Evolutionary conservation across 2,888 invertebrate genomes (phyloP).

Genomic region (Scaptomyza flava): DNA sequence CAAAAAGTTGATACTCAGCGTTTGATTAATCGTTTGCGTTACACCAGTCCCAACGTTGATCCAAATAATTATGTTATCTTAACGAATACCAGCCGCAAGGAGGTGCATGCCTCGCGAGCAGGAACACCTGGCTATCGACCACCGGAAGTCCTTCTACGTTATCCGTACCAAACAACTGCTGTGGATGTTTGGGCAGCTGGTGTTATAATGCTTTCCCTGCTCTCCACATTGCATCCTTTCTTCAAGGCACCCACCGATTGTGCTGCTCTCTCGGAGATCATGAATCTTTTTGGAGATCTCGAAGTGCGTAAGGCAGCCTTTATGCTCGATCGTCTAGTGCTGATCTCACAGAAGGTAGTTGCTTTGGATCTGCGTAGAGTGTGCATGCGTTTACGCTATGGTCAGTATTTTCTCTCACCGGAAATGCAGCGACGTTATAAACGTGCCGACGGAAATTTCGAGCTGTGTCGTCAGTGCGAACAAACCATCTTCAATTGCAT

Average conservation of each 20-base stretch:
- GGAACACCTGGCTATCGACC: slow-evolving; percentile 96
- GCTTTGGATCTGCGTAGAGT: slow-evolving; percentile 85
- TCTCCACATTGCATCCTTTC: slow-evolving; percentile 93
- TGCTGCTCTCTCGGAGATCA: slow-evolving; percentile 92
- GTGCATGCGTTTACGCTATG: slow-evolving; percentile 84
- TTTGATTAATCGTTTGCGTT: slow-evolving; percentile 52
- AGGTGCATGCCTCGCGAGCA: slow-evolving; percentile 91
- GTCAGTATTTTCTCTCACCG: slow-evolving; percentile 77
- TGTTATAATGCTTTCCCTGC: slow-evolving; percentile 91
- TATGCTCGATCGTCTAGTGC: slow-evolving; percentile 86
- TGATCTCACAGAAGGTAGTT: slow-evolving; percentile 85
- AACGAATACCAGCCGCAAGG: slow-evolving; percentile 87
- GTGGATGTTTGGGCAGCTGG: slow-evolving; percentile 96
- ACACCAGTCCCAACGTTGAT: slow-evolving; percentile 87
- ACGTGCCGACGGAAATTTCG: slow-evolving; percentile 71
- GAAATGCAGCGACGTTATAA: slow-evolving; percentile 75
- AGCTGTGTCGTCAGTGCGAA: slow-evolving; percentile 83
- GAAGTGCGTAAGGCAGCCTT: slow-evolving; percentile 88
- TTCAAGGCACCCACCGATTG: slow-evolving; percentile 92
- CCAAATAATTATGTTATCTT: slow-evolving; percentile 87
- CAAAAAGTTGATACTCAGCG: slow-evolving; percentile 75
- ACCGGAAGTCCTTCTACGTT: slow-evolving; percentile 93
- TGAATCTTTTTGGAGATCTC: slow-evolving; percentile 90
- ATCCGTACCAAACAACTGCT: slow-evolving; percentile 91
- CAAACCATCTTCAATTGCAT: slow-evolving; percentile 83